Conservation (phyloP, 2,888 invertebrate genomes). For the Micoletzkya japonica region DNA sequence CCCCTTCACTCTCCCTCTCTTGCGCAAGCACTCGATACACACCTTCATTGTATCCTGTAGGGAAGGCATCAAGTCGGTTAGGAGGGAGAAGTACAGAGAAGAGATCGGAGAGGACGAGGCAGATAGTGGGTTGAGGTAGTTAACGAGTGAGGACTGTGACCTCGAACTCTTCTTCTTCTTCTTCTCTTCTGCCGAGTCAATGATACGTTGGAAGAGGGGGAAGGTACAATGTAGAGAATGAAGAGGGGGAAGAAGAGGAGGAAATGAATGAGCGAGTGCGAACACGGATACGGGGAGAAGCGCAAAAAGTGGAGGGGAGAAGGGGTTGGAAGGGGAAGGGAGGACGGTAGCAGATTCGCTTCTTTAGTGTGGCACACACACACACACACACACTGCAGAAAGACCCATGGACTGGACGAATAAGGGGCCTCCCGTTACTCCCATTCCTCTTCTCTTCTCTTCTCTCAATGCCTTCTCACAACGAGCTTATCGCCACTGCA, state of each 20-base stretch:
- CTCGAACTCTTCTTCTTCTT: neutral
- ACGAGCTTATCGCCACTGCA: too few species aligned
- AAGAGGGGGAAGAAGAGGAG: neutral
- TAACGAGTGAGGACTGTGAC: neutral
- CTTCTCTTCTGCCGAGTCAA: neutral
- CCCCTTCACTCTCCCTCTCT: neutral
- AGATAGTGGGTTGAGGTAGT: neutral
- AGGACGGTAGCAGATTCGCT: neutral
- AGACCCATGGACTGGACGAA: too few species aligned
- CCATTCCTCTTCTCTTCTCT: too few species aligned
- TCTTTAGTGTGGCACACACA: too few species aligned
- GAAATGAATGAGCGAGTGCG: neutral
- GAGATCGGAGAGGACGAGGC: neutral
- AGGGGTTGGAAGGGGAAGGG: neutral
- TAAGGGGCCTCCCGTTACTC: too few species aligned
- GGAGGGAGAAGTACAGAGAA: too few species aligned
- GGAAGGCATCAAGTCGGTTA: too few species aligned
- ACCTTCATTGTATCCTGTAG: too few species aligned
- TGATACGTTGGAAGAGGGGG: neutral
- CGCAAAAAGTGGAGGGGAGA: neutral
- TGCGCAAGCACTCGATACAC: too few species aligned
- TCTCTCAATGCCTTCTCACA: too few species aligned
- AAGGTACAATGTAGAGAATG: neutral
- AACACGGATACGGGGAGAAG: neutral
- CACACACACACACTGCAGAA: too few species aligned